Base-by-base conservation (phyloP, 64 coral and sea anemone species). In the Dendronephthya gigantea region DNA sequence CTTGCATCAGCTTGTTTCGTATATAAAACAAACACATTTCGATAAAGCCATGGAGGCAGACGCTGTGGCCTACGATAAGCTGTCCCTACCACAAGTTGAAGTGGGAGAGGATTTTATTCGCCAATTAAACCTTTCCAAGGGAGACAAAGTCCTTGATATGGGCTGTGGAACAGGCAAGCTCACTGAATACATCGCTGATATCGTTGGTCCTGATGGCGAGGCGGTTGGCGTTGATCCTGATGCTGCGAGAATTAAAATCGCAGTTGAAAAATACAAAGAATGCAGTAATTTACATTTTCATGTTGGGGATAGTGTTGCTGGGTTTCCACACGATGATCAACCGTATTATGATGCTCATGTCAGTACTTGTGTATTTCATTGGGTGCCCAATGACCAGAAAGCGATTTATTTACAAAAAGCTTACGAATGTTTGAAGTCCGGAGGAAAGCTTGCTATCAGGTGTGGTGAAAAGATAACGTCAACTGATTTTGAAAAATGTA, bases 41-140 rank as follows among this genome's bases (percentile, higher is more conserved):
- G n/a, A n/a, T n/a, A n/a, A n/a, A n/a, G n/a, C n/a, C n/a, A 79
- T 79, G 72, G 72, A 79, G 72, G 72, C 72, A 1, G 72, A 79
- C 72, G 72, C 72, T 39, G 0, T 35, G 7, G 30, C 72, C 1
- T 79, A 79, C 37, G 15, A 29, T 39, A 33, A 34, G 15, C 72
- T 79, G 15, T 35, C 11, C 36, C 19, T 35, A 79, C 72, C 72
- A 79, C 72, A 79, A 39, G 15, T 16, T 35, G 31, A 1, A 79
- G 32, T 2, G 15, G 72, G 72, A 4, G 9, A 33, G 1, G 22
- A 34, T 15, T 79, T 79, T 79, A 34, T 79, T 19, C 72, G 32
- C 7, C 9, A 34, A 34, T 79, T 79, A 39, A 2, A 19, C 32
- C 72, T 79, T 12, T 35, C 9, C 15, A 6, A 29, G 25, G 72